These are phyloP conservation scores for Yoshiicerus persimilis DNA, from an alignment of 1,140 invertebrate species.

Conservation along the genomic window DNA sequence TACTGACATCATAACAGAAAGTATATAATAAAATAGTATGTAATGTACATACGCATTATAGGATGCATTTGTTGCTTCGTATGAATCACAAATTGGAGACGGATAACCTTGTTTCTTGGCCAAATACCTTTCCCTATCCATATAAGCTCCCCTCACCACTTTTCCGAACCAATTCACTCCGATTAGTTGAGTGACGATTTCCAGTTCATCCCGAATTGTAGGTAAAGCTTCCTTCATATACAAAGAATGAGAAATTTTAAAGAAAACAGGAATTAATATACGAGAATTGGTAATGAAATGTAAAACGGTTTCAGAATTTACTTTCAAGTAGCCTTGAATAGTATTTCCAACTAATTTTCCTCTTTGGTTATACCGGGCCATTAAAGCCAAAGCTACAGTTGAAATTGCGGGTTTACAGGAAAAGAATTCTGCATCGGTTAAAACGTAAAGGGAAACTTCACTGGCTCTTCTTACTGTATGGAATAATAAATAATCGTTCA, in stretches of 20 bases:
- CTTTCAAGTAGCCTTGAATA: conserved; percentile 54
- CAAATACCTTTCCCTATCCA: conserved; percentile 53
- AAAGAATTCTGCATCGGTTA: conserved; percentile 55
- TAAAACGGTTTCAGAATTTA: conserved; percentile 14
- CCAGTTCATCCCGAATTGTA: conserved; percentile 45
- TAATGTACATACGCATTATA: conserved; percentile 50
- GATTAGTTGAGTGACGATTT: conserved; percentile 43
- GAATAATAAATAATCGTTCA: background rate
- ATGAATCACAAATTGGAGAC: conserved; percentile 51
- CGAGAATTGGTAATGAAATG: background rate
- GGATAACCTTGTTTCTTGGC: conserved; percentile 40
- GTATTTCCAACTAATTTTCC: conserved; percentile 51
- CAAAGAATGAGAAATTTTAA: background rate
- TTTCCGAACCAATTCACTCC: conserved; percentile 54
- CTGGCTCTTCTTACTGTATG: conserved; percentile 33
- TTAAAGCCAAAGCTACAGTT: conserved; percentile 52
- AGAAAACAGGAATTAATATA: background rate
- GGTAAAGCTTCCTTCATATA: conserved; percentile 32
- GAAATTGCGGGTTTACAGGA: conserved; percentile 54
- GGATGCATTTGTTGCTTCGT: conserved; percentile 50
- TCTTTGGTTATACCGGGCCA: conserved; percentile 52
- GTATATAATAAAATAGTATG: background rate
- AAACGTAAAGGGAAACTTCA: conserved; percentile 44
- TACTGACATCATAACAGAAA: background rate
- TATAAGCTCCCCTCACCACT: conserved; percentile 56